Conservation (phyloP, 1,140 invertebrate species). For the Drosophila sucinea region DNA sequence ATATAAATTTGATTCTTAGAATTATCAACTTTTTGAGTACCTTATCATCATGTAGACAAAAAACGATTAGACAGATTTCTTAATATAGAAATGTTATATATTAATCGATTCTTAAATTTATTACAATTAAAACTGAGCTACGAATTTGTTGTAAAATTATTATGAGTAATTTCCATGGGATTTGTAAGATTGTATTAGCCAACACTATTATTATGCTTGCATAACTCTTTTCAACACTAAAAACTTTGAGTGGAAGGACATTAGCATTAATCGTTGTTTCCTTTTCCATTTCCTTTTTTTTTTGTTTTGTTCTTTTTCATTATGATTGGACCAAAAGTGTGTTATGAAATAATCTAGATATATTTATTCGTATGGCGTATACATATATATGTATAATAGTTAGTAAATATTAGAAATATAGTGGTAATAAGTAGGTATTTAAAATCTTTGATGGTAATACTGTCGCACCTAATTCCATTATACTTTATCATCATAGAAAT, state of each 20-base stretch:
- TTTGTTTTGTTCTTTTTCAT: background rate
- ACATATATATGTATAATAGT: background rate
- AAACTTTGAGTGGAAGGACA: background rate
- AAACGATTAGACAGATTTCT: background rate
- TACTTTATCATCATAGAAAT: background rate
- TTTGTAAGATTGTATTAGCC: background rate
- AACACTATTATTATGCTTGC: background rate
- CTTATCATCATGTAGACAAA: background rate
- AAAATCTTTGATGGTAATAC: conserved; percentile 11
- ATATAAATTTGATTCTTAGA: background rate
- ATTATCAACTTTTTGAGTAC: conserved; percentile 4
- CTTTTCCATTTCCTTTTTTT: too few relatives aligned
- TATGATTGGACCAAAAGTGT: conserved; percentile 17
- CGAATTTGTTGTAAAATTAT: too few relatives aligned
- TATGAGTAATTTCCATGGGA: background rate
- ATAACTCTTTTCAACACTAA: background rate
- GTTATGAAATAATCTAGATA: background rate
- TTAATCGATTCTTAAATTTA: background rate
- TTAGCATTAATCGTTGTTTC: background rate
- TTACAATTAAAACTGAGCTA: too few relatives aligned
- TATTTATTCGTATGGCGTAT: background rate
- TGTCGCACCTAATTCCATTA: background rate
- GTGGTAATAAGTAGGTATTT: background rate
- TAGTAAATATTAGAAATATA: background rate
- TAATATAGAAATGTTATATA: background rate